Base-by-base conservation (phyloP, 2,888 invertebrate genomes). In the Drosophila atroscutellata region DNA sequence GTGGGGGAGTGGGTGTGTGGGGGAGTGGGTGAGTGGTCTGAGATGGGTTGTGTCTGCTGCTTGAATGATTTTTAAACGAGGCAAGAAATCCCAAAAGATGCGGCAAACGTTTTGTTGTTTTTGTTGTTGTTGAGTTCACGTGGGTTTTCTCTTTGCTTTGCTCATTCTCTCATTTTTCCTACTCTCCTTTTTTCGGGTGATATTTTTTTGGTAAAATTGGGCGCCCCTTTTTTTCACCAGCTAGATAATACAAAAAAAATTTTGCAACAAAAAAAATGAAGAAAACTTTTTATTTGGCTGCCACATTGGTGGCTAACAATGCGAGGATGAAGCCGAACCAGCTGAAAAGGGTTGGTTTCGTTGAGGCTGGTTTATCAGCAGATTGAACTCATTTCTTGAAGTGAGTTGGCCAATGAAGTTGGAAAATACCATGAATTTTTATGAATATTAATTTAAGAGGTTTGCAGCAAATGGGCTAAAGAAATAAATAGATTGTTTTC, bases 51-150 rank as follows among this genome's bases (percentile, higher is more conserved):
- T 81, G 90, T 90, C 85, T 91, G 90, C 83, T 86, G 89, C 91
- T 91, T 91, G 91, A 91, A 91, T 91, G 91, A 89, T 91, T 91
- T 90, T 91, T 90, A 91, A 91, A 86, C 90, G 86, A 89, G 86
- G 89, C 91, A 86, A 91, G 91, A 90, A 91, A 90, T 89, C 90
- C 91, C 91, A 75, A 90, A 90, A 90, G 91, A 90, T 87, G 87
- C 89, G 89, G 78, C 88, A 84, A 90, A 66, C 87, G 71, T 76
- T 89, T 90, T 78, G 76, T 89, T 81, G 86, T 75, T 89, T 82
- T 88, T 85, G 76, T 45, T 45, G 45, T 15, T 24, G 45, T 8
- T 74, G 83, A 61, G 86, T 76, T 86, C 87, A 84, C 72, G 81
- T 90, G 87, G 90, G 80, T 66, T 69, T 66, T 64, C 66, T 52